These are phyloP conservation scores for Tachina fera DNA, from an alignment of 2,888 invertebrate genomes.

Conservation along the genomic window DNA sequence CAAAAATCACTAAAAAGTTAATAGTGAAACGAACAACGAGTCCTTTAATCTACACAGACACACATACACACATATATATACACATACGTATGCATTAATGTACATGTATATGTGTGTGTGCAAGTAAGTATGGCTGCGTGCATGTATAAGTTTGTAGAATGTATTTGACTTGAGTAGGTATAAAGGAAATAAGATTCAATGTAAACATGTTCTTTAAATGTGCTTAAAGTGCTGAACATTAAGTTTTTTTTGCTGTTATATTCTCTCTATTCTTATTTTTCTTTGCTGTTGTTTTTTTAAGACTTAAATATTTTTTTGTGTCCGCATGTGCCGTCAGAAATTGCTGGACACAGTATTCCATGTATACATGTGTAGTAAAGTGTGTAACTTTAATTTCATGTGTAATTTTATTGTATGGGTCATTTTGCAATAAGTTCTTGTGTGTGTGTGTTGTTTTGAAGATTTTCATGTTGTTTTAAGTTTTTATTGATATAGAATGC, in stretches of 20 bases:
- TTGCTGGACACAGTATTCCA: neutral
- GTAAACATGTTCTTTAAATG: slow-evolving; percentile 62
- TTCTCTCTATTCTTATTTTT: slow-evolving; percentile 8
- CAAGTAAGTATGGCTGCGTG: neutral
- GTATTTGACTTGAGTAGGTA: slow-evolving; percentile 26
- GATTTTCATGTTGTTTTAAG: neutral
- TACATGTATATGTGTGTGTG: neutral
- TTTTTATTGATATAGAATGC: slow-evolving; percentile 2
- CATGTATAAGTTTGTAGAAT: neutral
- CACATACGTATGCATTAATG: too few relatives aligned
- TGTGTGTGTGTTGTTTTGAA: too few relatives aligned
- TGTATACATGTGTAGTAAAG: neutral
- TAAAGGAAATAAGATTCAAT: slow-evolving; percentile 64
- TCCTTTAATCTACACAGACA: neutral
- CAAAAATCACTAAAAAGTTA: slow-evolving; percentile 52
- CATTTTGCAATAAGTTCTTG: slow-evolving; percentile 4
- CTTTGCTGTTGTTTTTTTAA: slow-evolving; percentile 19
- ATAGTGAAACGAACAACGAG: slow-evolving; percentile 45
- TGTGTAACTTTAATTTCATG: slow-evolving; percentile 25
- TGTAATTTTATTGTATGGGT: slow-evolving; percentile 13
- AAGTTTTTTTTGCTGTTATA: slow-evolving; percentile 13
- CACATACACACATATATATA: too few relatives aligned
- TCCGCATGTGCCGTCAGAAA: neutral
- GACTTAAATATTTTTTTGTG: neutral
- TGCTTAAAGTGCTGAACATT: slow-evolving; percentile 60